A percentile compares a stretch with the other conserved stretches of the same genome.
Evolutionary conservation across 2,113 vertebrate genomes (phyloP).

Genomic region (Notarius lentiginosus): DNA sequence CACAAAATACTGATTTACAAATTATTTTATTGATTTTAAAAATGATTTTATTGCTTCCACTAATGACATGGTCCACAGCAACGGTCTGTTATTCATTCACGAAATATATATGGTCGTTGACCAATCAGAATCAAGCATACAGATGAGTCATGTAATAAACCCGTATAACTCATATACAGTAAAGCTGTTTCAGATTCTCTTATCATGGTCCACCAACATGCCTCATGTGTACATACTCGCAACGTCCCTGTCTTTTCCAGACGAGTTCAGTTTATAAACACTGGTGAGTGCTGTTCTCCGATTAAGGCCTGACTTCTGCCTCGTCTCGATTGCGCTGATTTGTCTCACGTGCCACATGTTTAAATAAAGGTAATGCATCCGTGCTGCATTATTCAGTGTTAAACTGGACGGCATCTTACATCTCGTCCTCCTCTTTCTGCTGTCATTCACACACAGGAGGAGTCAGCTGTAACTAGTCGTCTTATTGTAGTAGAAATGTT

Average conservation of each 20-base stretch:
- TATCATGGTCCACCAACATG: not conserved
- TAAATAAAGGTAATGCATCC: not conserved
- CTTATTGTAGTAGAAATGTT: conserved; percentile 1
- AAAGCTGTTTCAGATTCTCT: not conserved
- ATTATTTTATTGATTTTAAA: no score
- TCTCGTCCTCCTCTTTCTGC: not conserved
- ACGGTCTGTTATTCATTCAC: no score
- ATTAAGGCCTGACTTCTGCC: not conserved
- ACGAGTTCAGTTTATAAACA: not conserved
- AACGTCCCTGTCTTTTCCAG: not conserved
- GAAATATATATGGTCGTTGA: no score
- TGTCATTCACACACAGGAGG: not conserved
- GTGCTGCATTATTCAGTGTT: conserved; percentile 7
- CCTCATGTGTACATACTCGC: not conserved
- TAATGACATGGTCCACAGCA: no score
- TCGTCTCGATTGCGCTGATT: not conserved
- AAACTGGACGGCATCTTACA: not conserved
- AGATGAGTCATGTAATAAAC: no score
- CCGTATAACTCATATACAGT: not conserved
- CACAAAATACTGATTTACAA: no score
- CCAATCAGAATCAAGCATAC: no score
- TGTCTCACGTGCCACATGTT: conserved; percentile 8
- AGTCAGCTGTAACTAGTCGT: not conserved
- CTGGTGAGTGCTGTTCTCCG: not conserved
- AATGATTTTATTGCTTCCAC: no score